Evolutionary conservation across 2,888 invertebrate species (phyloP).

Genomic region (Acholoe squamosa): DNA sequence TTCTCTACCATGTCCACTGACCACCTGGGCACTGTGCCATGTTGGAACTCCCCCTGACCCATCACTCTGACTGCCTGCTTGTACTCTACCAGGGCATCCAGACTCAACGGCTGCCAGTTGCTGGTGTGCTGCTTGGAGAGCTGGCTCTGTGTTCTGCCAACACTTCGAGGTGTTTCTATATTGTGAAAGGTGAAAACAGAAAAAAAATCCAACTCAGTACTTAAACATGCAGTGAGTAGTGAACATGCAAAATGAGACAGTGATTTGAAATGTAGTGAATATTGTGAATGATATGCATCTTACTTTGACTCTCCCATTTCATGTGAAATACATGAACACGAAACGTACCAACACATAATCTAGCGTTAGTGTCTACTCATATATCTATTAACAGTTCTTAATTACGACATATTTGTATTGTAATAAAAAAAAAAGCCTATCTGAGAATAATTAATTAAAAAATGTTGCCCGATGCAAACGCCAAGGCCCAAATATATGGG

Average conservation of each 20-base stretch:
- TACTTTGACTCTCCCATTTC: no score
- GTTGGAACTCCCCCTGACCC: slow-evolving; percentile 47
- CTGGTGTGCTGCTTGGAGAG: background rate
- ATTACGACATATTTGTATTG: no score
- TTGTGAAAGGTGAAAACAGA: background rate
- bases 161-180: background rate
- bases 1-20: slow-evolving; percentile 21
- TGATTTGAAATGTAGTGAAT: background rate
- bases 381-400: no score
- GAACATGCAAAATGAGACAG: background rate
- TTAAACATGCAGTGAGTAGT: background rate
- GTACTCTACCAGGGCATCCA: slow-evolving; percentile 57
- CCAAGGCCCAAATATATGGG: no score
- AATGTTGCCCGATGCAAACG: no score
- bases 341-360: no score
- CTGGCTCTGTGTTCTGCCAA: slow-evolving; percentile 31
- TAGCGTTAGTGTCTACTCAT: no score
- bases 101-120: slow-evolving; percentile 60
- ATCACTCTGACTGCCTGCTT: slow-evolving; percentile 3
- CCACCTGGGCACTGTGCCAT: slow-evolving; percentile 56
- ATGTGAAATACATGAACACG: no score
- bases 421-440: no score
- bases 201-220: background rate
- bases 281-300: no score
- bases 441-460: no score